These are phyloP conservation scores for Eupithecia subumbrata DNA, from an alignment of 2,888 invertebrate species.

Conservation along the genomic window DNA sequence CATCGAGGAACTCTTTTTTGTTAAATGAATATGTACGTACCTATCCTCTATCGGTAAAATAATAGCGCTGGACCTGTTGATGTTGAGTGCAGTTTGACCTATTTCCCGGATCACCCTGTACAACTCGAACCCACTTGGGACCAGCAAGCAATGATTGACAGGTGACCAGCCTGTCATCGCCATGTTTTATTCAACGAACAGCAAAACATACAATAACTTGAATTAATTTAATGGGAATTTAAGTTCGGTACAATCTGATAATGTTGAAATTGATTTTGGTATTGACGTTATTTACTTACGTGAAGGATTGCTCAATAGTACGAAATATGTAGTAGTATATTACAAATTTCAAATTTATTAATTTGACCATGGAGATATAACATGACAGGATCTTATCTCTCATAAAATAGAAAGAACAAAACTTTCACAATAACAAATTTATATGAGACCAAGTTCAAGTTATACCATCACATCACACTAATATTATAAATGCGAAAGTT, in stretches of 20 bases:
- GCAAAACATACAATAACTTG: slow-evolving; percentile 8
- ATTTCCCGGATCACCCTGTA: slow-evolving; percentile 21
- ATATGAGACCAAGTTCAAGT: too few relatives aligned
- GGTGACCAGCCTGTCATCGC: slow-evolving; percentile 41
- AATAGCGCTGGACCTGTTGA: not conserved
- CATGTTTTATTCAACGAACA: slow-evolving; percentile 44
- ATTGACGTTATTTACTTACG: slow-evolving; percentile 3
- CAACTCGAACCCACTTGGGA: slow-evolving; percentile 18
- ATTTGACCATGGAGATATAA: too few relatives aligned
- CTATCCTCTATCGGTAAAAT: too few relatives aligned
- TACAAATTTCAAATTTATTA: too few relatives aligned
- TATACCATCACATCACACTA: too few relatives aligned
- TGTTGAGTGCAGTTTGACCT: not conserved
- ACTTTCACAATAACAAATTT: too few relatives aligned
- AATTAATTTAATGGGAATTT: slow-evolving; percentile 29
- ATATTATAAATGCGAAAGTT: too few relatives aligned
- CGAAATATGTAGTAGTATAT: too few relatives aligned
- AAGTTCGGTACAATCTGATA: slow-evolving; percentile 22
- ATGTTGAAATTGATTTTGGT: slow-evolving; percentile 26
- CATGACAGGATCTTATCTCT: too few relatives aligned
- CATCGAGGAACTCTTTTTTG: too few relatives aligned
- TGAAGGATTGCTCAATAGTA: not conserved
- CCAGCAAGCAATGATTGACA: slow-evolving; percentile 42
- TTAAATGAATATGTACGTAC: too few relatives aligned
- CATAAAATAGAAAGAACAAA: too few relatives aligned